Evolutionary conservation across 92 coral and sea anemone species (phyloP).

Genomic region (Montipora capitata): DNA sequence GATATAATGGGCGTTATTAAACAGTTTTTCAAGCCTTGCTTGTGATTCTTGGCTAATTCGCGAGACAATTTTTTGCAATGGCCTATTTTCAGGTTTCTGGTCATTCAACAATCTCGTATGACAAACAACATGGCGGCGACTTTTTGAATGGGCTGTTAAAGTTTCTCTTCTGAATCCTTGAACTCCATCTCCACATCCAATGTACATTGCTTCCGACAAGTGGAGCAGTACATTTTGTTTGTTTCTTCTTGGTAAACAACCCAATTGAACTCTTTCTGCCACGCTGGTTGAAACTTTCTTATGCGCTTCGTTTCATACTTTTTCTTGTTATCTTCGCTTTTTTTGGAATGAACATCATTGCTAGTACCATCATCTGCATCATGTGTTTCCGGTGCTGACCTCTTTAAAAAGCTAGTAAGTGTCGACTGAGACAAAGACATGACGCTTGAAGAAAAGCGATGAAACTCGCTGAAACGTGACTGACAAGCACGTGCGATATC

Average conservation of each 20-base stretch:
- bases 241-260: background rate
- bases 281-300: background rate
- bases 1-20: constrained; percentile 31
- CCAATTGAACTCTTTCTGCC: background rate
- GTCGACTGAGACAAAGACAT: too few relatives aligned
- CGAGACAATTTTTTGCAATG: constrained; percentile 23
- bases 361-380: background rate
- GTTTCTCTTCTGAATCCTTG: constrained; percentile 37
- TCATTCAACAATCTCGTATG: constrained; percentile 13
- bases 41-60: constrained; percentile 35
- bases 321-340: background rate
- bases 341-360: background rate
- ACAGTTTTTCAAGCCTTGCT: constrained; percentile 39
- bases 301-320: background rate
- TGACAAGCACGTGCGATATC: too few relatives aligned
- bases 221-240: constrained; percentile 32
- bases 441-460: too few relatives aligned
- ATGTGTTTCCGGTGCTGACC: constrained; percentile 10
- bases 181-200: constrained; percentile 31
- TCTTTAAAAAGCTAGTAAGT: too few relatives aligned
- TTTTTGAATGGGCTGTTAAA: background rate
- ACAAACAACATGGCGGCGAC: constrained; percentile 1
- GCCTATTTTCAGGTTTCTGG: background rate
- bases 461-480: too few relatives aligned
- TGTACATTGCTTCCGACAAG: constrained; percentile 24